phyloP scores from a whole-genome alignment of 2,797 vertebrate species.

The Clamator glandarius region DNA sequence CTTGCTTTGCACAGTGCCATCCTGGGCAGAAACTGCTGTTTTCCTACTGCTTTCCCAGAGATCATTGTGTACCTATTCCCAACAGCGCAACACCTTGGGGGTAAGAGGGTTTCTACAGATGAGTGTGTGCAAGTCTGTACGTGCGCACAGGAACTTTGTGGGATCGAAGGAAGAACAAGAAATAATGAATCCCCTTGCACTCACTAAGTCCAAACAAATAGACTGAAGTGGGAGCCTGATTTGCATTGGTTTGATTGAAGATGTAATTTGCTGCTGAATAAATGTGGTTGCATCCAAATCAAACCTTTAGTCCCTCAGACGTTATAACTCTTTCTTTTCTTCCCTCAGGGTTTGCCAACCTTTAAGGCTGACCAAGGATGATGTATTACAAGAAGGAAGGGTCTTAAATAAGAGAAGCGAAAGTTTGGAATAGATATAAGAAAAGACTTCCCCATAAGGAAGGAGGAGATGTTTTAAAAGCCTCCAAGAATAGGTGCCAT shows the following conservation, averaged over 20 bases:
- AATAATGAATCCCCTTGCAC: constrained; percentile 46
- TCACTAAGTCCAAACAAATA: constrained; percentile 56
- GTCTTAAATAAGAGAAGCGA: constrained; percentile 44
- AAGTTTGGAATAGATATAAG: constrained; percentile 15
- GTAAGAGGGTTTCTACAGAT: neutral
- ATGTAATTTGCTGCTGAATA: constrained; percentile 65
- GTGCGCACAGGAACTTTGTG: accelerated
- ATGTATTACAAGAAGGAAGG: constrained; percentile 41
- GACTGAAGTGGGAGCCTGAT: constrained; percentile 33
- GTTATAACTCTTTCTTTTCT: constrained; percentile 49
- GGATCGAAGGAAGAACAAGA: neutral
- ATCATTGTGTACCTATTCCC: neutral
- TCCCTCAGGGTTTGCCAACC: constrained; percentile 55
- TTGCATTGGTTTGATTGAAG: constrained; percentile 58
- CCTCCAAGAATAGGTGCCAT: neutral
- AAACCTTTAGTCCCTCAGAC: constrained; percentile 59
- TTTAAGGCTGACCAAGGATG: constrained; percentile 60
- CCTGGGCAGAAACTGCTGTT: neutral
- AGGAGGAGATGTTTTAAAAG: neutral
- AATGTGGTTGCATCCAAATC: constrained; percentile 61
- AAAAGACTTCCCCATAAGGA: neutral
- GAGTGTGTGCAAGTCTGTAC: accelerated
- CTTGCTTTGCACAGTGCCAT: neutral
- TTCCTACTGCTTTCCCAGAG: neutral
- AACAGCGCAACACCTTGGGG: neutral